Evolutionary conservation across 2,797 vertebrate genomes (phyloP), one percentile per base, ranked within the genome.

Genomic region (Coregonus suidteri): DNA sequence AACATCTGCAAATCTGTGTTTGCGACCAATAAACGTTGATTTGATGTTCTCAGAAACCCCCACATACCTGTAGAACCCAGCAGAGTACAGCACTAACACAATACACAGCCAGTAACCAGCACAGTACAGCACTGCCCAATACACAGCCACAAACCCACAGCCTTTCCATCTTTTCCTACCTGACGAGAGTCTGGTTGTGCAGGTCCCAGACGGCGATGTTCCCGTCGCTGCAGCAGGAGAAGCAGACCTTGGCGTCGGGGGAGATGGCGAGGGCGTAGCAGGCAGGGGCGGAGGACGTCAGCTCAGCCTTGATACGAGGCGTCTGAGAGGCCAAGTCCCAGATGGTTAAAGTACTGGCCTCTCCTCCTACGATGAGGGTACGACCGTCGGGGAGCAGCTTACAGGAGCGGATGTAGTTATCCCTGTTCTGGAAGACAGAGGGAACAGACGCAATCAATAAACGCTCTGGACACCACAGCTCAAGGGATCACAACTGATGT

Each of bases 271-370:
- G 88, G 71, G 96, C 96, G 0, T 97, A 97, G 91, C 96, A 97
- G 5, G 96, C 96, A 0, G 96, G 96, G 4, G 96, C 96, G 78
- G 97, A 98, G 47, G 97, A 98, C 1, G 97, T 98, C 90, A 98
- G 91, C 90, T 98, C 97, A 0, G 97, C 97, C 90, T 98, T 98
- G 91, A 98, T 98, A 76, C 97, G 96, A 0, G 97, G 97, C 81
- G 97, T 98, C 11, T 96, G 97, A 71, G 97, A 96, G 81, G 97
- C 97, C 92, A 98, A 91, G 90, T 98, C 97, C 97, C 97, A 98
- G 91, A 98, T 98, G 92, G 97, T 97, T 93, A 98, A 90, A 0
- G 97, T 98, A 91, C 97, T 98, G 92, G 94, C 94, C 89, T 94
- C 94, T 6, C 94, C 94, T 78, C 94, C 94, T 4, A 94, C 94